Conservation (phyloP, 2,888 invertebrate species). For the Drosophila affinis region DNA sequence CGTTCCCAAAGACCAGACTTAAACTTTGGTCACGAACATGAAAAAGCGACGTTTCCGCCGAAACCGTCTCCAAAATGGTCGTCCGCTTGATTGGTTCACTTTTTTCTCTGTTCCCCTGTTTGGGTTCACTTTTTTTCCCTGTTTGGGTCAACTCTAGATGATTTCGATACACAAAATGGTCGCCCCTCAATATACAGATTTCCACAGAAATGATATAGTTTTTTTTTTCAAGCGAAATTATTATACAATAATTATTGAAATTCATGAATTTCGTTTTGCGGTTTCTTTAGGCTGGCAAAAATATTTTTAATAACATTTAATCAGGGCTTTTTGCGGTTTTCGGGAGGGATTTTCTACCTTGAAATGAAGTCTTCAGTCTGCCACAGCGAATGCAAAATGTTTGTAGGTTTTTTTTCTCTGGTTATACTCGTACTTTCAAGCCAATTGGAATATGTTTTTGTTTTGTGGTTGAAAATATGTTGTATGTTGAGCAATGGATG, state of each 20-base stretch:
- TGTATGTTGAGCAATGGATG: slow-evolving; percentile 48
- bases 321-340: slow-evolving; percentile 56
- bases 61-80: slow-evolving; percentile 74
- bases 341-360: too few species aligned
- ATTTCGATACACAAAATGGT: slow-evolving; percentile 65
- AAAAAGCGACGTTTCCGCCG: slow-evolving; percentile 74
- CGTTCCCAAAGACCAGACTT: slow-evolving; percentile 22
- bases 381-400: slow-evolving; percentile 78
- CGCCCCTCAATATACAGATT: slow-evolving; percentile 23
- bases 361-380: too few species aligned
- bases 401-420: slow-evolving; percentile 42
- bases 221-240: slow-evolving; percentile 52
- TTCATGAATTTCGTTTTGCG: slow-evolving; percentile 51
- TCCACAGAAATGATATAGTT: slow-evolving; percentile 27
- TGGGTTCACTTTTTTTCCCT: too few species aligned
- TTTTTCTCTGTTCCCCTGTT: slow-evolving; percentile 44
- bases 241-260: slow-evolving; percentile 52
- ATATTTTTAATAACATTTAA: slow-evolving; percentile 63
- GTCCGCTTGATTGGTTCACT: slow-evolving; percentile 75
- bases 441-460: slow-evolving; percentile 66
- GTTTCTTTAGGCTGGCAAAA: slow-evolving; percentile 43
- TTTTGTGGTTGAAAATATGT: slow-evolving; percentile 53
- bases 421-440: slow-evolving; percentile 36
- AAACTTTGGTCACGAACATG: slow-evolving; percentile 76
- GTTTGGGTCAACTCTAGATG: slow-evolving; percentile 20